A percentile compares a stretch with the other conserved stretches of the same genome.
Evolutionary conservation across 2,113 vertebrate species (phyloP).

Genomic region (Lophotis ruficrista): DNA sequence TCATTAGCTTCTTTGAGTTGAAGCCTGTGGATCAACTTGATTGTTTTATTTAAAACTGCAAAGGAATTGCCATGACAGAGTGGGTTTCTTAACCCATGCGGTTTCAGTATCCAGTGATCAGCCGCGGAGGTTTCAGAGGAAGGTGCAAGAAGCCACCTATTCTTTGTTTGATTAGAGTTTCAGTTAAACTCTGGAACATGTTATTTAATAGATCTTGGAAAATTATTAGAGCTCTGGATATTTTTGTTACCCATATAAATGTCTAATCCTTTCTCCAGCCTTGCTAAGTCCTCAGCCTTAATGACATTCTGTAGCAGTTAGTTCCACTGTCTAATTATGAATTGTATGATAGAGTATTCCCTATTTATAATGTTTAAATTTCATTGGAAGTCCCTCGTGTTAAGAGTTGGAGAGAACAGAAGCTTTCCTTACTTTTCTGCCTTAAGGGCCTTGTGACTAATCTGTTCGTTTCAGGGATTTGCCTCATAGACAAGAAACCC

Average conservation of each 20-base stretch:
- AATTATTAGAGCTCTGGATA: conserved; percentile 36
- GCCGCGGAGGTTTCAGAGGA: background rate
- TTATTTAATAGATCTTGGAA: background rate
- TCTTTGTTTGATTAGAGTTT: background rate
- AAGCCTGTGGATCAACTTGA: background rate
- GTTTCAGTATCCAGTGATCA: background rate
- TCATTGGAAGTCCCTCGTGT: conserved; percentile 36
- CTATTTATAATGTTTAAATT: conserved; percentile 65
- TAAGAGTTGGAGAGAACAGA: conserved; percentile 42
- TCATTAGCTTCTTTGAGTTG: background rate
- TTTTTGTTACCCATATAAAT: conserved; percentile 46
- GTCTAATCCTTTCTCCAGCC: conserved; percentile 39
- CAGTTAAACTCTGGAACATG: background rate
- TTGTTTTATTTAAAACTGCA: background rate
- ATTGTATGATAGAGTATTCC: conserved; percentile 58
- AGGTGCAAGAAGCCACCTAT: background rate
- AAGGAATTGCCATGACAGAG: background rate
- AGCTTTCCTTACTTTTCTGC: conserved; percentile 55
- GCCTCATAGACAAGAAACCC: conserved; percentile 36
- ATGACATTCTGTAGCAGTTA: conserved; percentile 62
- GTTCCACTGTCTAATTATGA: conserved; percentile 63
- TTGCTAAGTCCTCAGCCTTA: conserved; percentile 3
- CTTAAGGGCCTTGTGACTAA: conserved; percentile 54
- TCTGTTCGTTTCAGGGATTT: conserved; percentile 63
- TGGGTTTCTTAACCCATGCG: background rate